Evolutionary conservation across 2,888 invertebrate species (phyloP), one percentile per base, ranked within the genome.

Genomic region (Chelonus formosanus): DNA sequence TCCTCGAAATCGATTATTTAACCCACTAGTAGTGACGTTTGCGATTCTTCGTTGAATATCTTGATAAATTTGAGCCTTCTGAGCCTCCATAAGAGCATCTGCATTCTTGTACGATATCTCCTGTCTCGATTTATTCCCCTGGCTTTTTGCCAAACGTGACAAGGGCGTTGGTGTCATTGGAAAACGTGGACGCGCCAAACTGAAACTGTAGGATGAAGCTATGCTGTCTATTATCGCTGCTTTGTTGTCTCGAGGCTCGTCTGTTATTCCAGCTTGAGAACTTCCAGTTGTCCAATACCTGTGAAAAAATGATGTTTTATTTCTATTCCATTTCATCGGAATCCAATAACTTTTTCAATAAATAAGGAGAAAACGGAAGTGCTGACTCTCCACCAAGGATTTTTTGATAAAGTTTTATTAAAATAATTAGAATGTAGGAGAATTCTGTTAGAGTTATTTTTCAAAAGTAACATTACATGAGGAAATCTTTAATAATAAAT

Each of bases 151-250:
- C 58, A 58, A 35, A 48, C 58, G 45, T 45, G 58, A 10, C 45
- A 58, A 34, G 35, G 58, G 47, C 35, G 58, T 58, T 35, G 58
- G 58, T 4, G 60, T 60, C n/a, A 48, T 31, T 40, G 43, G 40
- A 8, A 52, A 40, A 31, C 60, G 60, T 60, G 60, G 34, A 34
- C 60, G 34, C 45, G 55, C 36, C 8, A 55, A 7, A 35, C 36
- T 48, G 59, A 54, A 4, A 58, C 61, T 76, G 67, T 80, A 83
- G 3, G 82, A 78, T 6, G 80, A 79, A 6, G 76, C 80, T 65
- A 83, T 81, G 63, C 79, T 80, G 71, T 82, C 74, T 57, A 82
- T 78, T 65, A 81, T 80, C 3, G 78, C 77, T 3, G 80, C 76
- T 68, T 82, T 82, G 62, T 76, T 80, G 70, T 80, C 78, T 1